Percentiles rank a stretch among this genome's conserved stretches.
These are phyloP conservation scores for Ceratina calcarata DNA, from an alignment of 1,140 invertebrate species.

Conservation along the genomic window DNA sequence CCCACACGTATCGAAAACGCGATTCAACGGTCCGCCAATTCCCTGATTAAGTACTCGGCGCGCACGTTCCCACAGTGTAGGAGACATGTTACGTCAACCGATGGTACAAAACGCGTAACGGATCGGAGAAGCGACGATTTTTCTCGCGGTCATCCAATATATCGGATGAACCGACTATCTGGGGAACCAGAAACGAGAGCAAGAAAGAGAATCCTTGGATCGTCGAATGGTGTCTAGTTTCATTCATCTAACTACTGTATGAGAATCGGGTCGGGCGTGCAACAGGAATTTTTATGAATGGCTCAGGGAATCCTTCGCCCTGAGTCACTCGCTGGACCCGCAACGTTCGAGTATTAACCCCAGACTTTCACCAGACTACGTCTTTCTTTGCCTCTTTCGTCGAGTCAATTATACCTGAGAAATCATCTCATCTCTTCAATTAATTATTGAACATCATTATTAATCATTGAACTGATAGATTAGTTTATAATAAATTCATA, in stretches of 20 bases:
- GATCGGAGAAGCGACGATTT: conserved; percentile 28
- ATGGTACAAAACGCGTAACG: conserved; percentile 20
- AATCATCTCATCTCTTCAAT: not conserved
- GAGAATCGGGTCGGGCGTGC: conserved; percentile 26
- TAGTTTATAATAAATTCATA: no score
- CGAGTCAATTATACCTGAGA: not conserved
- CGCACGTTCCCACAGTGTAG: conserved; percentile 35
- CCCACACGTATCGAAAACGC: not conserved
- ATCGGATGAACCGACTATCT: conserved; percentile 39
- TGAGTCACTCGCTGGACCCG: conserved; percentile 30
- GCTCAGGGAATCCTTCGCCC: not conserved
- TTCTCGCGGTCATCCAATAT: conserved; percentile 48
- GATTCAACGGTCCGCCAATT: not conserved
- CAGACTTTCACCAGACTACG: conserved; percentile 31
- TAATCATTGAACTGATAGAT: not conserved
- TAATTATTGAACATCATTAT: not conserved
- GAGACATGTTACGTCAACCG: conserved; percentile 34
- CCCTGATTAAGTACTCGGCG: not conserved
- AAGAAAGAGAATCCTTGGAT: conserved; percentile 46
- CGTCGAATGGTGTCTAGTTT: conserved; percentile 49
- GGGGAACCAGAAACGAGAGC: conserved; percentile 33
- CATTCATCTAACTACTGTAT: conserved; percentile 34
- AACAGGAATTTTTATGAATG: conserved; percentile 33
- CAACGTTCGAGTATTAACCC: not conserved
- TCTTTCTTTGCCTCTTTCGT: not conserved